A percentile compares a stretch with the other conserved stretches of the same genome.
These are phyloP conservation scores for Tinea trinotella DNA, from an alignment of 2,888 invertebrate genomes.

Conservation along the genomic window DNA sequence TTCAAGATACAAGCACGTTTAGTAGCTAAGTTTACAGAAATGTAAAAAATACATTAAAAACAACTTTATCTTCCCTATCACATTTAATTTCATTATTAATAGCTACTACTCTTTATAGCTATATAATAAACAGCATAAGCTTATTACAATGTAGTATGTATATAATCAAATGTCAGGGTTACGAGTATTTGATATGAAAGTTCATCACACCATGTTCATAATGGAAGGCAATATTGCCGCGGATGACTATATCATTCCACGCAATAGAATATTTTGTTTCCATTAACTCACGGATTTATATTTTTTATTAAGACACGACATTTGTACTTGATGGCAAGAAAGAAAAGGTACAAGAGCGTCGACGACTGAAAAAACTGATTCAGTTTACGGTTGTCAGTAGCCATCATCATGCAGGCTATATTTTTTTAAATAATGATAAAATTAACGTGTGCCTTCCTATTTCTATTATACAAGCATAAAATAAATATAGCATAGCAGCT, in stretches of 20 bases:
- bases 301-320: background rate
- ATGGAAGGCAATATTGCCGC: conserved; percentile 55
- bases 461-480: too few relatives aligned
- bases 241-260: conserved; percentile 63
- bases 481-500: too few relatives aligned
- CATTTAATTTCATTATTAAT: background rate
- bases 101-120: background rate
- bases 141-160: conserved; percentile 24
- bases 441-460: too few relatives aligned
- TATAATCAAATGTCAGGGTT: conserved; percentile 50
- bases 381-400: too few relatives aligned
- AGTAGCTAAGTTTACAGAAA: too few relatives aligned
- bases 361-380: too few relatives aligned
- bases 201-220: conserved; percentile 64
- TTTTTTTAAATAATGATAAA: too few relatives aligned
- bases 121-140: conserved; percentile 13
- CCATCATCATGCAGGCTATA: too few relatives aligned
- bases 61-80: background rate
- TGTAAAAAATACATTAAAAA: too few relatives aligned
- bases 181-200: conserved; percentile 54
- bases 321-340: too few relatives aligned
- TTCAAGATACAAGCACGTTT: too few relatives aligned
- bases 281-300: conserved; percentile 38
- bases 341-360: too few relatives aligned
- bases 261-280: conserved; percentile 32